phyloP scores from a whole-genome alignment of 1,140 invertebrate genomes.

The Triops longicaudatus region DNA sequence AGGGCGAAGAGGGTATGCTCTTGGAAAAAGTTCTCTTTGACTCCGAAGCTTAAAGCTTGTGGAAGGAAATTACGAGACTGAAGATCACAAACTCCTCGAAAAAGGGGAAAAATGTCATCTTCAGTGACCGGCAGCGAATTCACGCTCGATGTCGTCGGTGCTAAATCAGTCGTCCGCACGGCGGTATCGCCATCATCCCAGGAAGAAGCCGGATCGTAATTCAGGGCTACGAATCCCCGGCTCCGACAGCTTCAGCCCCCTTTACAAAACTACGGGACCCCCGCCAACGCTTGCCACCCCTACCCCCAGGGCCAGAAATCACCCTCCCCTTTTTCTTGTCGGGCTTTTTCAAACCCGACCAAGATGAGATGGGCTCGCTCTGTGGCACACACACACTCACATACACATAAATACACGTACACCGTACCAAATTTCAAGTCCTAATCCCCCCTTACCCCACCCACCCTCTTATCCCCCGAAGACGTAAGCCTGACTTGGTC shows the following conservation, averaged over 20 bases:
- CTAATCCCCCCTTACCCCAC: not conserved
- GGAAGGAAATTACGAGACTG: not conserved
- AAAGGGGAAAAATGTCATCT: slow-evolving; percentile 27
- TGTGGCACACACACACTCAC: slow-evolving; percentile 1
- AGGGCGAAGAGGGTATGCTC: not conserved
- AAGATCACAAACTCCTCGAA: slow-evolving; percentile 5
- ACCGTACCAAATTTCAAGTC: slow-evolving; percentile 16
- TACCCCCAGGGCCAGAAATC: not conserved
- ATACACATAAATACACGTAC: slow-evolving; percentile 4
- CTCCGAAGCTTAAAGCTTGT: not conserved
- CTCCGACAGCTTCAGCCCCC: slow-evolving; percentile 20
- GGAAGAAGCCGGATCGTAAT: slow-evolving; percentile 29
- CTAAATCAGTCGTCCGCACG: slow-evolving; percentile 30
- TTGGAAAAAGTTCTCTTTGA: not conserved
- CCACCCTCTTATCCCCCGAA: slow-evolving; percentile 18
- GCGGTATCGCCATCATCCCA: slow-evolving; percentile 29
- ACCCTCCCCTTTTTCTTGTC: not conserved
- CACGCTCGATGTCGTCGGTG: slow-evolving; percentile 29
- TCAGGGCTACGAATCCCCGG: slow-evolving; percentile 21
- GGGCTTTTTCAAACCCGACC: not conserved
- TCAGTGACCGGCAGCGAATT: slow-evolving; percentile 29
- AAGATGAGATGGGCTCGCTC: not conserved
- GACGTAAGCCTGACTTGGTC: slow-evolving; percentile 16
- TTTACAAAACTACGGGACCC: slow-evolving; percentile 6
- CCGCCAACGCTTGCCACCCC: not conserved